Evolutionary conservation across 1,140 invertebrate genomes (phyloP).

Genomic region (Neoseiulus cucumeris): DNA sequence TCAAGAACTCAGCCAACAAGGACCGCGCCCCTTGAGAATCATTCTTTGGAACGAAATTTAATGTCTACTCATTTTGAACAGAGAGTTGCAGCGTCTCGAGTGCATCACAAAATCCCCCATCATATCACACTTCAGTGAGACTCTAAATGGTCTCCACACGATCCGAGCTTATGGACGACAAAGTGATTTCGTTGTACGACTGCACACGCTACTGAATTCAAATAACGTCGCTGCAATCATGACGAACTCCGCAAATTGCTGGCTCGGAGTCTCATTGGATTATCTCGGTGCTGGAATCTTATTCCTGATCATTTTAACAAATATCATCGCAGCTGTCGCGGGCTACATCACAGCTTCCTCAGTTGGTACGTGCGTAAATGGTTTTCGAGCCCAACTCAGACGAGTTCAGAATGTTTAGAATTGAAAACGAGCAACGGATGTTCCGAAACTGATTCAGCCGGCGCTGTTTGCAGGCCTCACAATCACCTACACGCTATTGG

Average conservation of each 20-base stretch:
- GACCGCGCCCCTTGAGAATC: no score
- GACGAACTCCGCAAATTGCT: constrained; percentile 53
- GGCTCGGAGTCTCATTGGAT: constrained; percentile 58
- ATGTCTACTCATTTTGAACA: constrained; percentile 22
- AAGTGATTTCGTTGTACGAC: constrained; percentile 35
- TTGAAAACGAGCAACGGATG: no score
- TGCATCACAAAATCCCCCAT: constrained; percentile 45
- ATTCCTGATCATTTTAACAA: constrained; percentile 43
- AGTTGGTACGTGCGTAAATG: constrained; percentile 35
- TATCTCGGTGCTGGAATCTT: constrained; percentile 54
- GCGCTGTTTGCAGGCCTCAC: constrained; percentile 41
- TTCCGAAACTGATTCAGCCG: no score
- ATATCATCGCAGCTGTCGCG: constrained; percentile 26
- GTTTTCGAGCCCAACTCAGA: constrained; percentile 24
- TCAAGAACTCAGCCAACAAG: no score
- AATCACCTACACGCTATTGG: constrained; percentile 54
- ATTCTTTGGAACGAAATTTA: no score
- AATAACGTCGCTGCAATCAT: constrained; percentile 55
- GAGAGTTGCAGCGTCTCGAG: constrained; percentile 45
- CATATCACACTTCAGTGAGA: constrained; percentile 47
- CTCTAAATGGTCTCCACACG: constrained; percentile 42
- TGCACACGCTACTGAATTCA: constrained; percentile 42
- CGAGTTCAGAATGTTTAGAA: not conserved
- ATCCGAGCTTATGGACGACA: constrained; percentile 36
- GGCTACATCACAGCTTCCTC: constrained; percentile 25